phyloP scores from a whole-genome alignment of 2,113 vertebrate species.

The Speoplatyrhinus poulsoni region DNA sequence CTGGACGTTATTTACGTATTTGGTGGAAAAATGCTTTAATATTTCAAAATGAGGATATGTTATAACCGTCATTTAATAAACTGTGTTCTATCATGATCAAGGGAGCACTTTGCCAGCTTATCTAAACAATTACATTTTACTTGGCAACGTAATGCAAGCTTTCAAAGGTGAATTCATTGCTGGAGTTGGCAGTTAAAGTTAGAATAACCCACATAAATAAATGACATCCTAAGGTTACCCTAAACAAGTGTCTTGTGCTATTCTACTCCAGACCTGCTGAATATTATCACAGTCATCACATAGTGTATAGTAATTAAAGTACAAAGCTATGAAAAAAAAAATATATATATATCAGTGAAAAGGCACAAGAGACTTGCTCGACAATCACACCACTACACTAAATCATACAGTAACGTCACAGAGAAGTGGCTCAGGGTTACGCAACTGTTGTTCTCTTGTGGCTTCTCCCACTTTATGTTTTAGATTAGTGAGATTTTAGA shows the following conservation, averaged over 20 bases:
- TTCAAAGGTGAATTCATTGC: constrained; percentile 19
- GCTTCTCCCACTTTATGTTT: not conserved
- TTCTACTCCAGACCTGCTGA: constrained; percentile 79
- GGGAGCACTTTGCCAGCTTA: constrained; percentile 34
- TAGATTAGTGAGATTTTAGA: not conserved
- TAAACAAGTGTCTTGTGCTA: constrained; percentile 53
- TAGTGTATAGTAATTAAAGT: constrained; percentile 68
- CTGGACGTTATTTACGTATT: constrained; percentile 21
- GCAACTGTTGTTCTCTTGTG: not conserved
- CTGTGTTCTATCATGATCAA: constrained; percentile 4
- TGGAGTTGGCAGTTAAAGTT: constrained; percentile 31
- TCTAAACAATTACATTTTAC: constrained; percentile 28
- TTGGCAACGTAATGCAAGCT: constrained; percentile 8
- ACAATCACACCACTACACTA: constrained; percentile 62
- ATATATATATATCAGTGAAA: constrained; percentile 50
- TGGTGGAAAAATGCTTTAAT: constrained; percentile 7
- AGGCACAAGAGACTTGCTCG: constrained; percentile 71
- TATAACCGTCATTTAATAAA: constrained; percentile 11
- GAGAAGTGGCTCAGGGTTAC: constrained; percentile 41
- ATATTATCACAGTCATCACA: constrained; percentile 68
- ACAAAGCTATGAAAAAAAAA: constrained; percentile 76
- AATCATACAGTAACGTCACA: constrained; percentile 57
- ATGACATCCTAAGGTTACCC: constrained; percentile 49
- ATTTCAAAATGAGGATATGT: not conserved
- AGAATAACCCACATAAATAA: constrained; percentile 36